Base-by-base conservation (phyloP, 2,888 invertebrate species). In the Latrodectus hesperus region DNA sequence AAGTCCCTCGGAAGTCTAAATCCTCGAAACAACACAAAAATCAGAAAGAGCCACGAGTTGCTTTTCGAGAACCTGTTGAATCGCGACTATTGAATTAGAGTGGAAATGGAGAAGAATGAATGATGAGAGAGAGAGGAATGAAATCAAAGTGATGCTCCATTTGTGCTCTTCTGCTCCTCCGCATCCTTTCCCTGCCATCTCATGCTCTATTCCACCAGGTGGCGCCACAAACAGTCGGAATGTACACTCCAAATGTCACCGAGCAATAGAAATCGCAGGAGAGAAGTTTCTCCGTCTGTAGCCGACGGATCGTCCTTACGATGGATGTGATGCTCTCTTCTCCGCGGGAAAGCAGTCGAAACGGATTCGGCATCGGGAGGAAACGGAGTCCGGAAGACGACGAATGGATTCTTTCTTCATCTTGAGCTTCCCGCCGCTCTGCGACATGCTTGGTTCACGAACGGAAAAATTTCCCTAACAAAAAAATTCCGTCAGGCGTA, bases 71-170 rank as follows among this genome's bases (percentile, higher is more conserved):
- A 88, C 88, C 82, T 88, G 88, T 88, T 88, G 88, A 88, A 82
- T 88, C n/a, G 82, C 73, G 81, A 77, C 87, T 71, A 87, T 87
- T 82, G 87, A 87, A 87, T 87, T 81, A 83, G 83, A 88, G 77
- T 83, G 83, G 88, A 88, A 88, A 88, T 83, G 83, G 88, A 88
- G 83, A 70, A 60, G 73, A 68, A 82, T 75, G 75, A 80, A 72
- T 72, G 79, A 84, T 55, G 68, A 77, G 73, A 68, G 68, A 67
- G 72, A 77, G 71, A 64, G 65, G 26, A 73, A 51, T 53, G 55
- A 55, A 55, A 38, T 38, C 38, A 38, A 52, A 51, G n/a, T 26
- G 73, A 84, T 77, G 77, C 82, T 70, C 75, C 70, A 75, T 68
- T 74, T 67, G 74, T 26, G 60, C 60, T 60, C 60, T 49, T 72